Percentiles rank a stretch among this genome's conserved stretches.
phyloP scores from a whole-genome alignment of 2,797 vertebrate species.

The Moxostoma hubbsi region DNA sequence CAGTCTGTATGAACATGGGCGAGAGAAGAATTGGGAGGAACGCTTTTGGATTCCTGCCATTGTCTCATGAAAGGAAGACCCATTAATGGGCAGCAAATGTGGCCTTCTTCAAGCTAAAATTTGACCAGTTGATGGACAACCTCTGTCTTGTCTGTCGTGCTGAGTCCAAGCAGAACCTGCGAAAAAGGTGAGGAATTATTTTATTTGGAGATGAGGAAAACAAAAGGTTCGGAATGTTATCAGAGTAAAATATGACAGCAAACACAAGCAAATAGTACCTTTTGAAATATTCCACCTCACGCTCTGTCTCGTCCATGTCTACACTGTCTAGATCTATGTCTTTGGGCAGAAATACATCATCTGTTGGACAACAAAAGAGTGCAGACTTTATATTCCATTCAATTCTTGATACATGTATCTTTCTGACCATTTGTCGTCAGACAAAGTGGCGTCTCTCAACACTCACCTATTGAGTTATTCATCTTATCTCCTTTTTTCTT shows the following conservation, averaged over 20 bases:
- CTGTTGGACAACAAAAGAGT: conserved; percentile 69
- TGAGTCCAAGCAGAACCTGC: conserved; percentile 96
- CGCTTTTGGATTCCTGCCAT: conserved; percentile 75
- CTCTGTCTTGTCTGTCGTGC: conserved; percentile 95
- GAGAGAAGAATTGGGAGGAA: conserved; percentile 57
- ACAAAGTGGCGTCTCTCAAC: not conserved
- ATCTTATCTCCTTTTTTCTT: conserved; percentile 95
- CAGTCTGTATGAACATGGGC: conserved; percentile 56
- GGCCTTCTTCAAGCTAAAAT: conserved; percentile 98
- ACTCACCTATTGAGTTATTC: conserved; percentile 90
- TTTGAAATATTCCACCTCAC: conserved; percentile 99
- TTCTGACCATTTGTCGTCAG: not conserved
- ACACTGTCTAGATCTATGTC: conserved; percentile 97
- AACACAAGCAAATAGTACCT: conserved; percentile 73
- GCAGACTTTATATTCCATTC: not conserved
- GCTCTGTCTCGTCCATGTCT: conserved; percentile 97
- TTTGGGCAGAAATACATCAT: conserved; percentile 99
- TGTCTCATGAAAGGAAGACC: conserved; percentile 64
- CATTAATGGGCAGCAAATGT: conserved; percentile 94
- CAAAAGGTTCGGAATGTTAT: not conserved
- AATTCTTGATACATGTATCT: not conserved
- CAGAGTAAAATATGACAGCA: not conserved
- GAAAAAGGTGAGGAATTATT: not conserved
- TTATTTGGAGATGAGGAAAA: not conserved
- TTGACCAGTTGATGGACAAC: conserved; percentile 99